Conservation (phyloP, 1,140 invertebrate species). For the Gyrodactylus bullatarudis region DNA sequence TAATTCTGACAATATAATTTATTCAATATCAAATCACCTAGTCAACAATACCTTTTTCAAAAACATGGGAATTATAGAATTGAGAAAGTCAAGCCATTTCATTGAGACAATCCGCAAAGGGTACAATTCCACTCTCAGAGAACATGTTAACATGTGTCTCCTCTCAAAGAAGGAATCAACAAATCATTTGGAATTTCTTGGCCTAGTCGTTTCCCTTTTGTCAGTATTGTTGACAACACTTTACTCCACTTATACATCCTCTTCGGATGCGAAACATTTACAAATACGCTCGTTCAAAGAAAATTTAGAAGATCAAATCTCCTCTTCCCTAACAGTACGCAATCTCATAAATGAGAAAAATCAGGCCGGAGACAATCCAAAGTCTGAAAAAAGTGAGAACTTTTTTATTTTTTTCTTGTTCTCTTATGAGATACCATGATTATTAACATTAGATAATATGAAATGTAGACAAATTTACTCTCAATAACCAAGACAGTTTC, state of each 20-base stretch:
- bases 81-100: no score
- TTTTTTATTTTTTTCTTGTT: no score
- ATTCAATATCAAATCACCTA: neutral
- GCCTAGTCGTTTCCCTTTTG: neutral
- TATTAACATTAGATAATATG: no score
- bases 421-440: no score
- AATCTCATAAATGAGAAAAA: neutral
- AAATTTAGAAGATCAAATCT: neutral
- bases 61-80: no score
- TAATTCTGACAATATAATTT: neutral
- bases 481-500: no score
- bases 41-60: neutral
- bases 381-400: no score
- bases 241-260: neutral
- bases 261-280: neutral
- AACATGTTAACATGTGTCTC: neutral
- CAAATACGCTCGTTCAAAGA: neutral
- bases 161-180: neutral
- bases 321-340: neutral
- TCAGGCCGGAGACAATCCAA: no score
- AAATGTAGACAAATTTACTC: no score
- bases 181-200: neutral
- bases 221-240: neutral
- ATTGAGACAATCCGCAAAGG: no score
- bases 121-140: neutral